Conservation (phyloP, 1,140 invertebrate species). For the Psix sp. region DNA sequence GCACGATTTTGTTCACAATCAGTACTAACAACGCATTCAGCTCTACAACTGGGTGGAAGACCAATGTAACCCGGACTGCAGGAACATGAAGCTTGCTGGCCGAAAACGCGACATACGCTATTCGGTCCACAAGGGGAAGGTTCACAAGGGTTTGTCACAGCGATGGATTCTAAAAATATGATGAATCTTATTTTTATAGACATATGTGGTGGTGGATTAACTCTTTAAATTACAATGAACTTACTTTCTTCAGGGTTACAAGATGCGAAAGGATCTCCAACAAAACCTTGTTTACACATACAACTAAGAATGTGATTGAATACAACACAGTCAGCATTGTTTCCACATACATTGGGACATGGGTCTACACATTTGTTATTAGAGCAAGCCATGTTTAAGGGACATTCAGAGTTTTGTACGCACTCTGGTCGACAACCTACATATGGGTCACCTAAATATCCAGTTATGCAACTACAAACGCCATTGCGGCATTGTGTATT, state of each 20-base stretch:
- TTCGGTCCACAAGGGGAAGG: conserved; percentile 86
- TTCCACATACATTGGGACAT: conserved; percentile 83
- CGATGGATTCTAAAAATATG: conserved; percentile 20
- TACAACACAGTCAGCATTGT: conserved; percentile 83
- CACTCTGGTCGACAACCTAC: conserved; percentile 78
- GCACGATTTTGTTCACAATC: conserved; percentile 86
- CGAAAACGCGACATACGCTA: conserved; percentile 83
- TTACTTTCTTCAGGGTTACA: conserved; percentile 74
- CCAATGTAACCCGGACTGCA: conserved; percentile 84
- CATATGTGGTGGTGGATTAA: not conserved
- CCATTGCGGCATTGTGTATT: conserved; percentile 72
- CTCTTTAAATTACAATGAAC: conserved; percentile 57
- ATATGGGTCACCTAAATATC: conserved; percentile 76
- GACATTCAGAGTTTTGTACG: conserved; percentile 83
- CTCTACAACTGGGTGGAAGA: conserved; percentile 83
- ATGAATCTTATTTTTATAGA: not conserved
- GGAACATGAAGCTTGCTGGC: conserved; percentile 81
- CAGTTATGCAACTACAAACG: conserved; percentile 72
- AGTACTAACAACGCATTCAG: conserved; percentile 86
- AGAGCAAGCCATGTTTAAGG: conserved; percentile 81
- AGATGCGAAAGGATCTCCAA: conserved; percentile 82
- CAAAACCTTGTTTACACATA: conserved; percentile 85
- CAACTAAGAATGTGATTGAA: conserved; percentile 81
- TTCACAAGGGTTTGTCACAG: conserved; percentile 76
- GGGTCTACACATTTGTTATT: conserved; percentile 86